Evolutionary conservation across 2,888 invertebrate species (phyloP).

Genomic region (Callyntrura guangdongensis): DNA sequence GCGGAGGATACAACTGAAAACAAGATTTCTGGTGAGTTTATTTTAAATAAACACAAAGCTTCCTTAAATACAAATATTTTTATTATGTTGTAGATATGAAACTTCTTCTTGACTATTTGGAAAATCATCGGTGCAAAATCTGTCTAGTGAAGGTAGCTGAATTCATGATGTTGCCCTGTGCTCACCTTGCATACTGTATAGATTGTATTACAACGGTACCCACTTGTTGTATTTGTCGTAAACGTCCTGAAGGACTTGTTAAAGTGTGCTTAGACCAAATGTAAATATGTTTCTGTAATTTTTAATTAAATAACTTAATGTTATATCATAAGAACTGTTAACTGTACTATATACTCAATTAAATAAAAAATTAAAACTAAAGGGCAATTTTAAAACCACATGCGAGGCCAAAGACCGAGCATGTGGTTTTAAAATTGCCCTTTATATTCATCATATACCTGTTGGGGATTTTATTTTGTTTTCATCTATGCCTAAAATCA

Average conservation of each 20-base stretch:
- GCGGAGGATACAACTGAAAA: neutral
- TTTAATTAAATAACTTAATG: too few species aligned
- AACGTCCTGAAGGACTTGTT: neutral
- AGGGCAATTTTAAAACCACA: too few species aligned
- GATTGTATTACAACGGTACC: slow-evolving; percentile 33
- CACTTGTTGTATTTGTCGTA: neutral
- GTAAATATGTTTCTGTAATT: too few species aligned
- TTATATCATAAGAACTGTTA: too few species aligned
- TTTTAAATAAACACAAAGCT: neutral
- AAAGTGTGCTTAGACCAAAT: too few species aligned
- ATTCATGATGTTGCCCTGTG: slow-evolving; percentile 20
- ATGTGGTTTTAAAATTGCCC: too few species aligned
- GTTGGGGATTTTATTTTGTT: too few species aligned
- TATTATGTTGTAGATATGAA: neutral
- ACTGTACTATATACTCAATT: too few species aligned
- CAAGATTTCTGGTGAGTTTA: neutral
- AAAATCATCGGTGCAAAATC: slow-evolving; percentile 37
- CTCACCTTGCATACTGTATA: slow-evolving; percentile 27
- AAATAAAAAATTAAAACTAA: too few species aligned
- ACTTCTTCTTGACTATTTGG: neutral
- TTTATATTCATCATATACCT: too few species aligned
- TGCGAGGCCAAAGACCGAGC: too few species aligned
- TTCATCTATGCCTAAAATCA: too few species aligned
- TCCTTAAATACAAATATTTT: neutral
- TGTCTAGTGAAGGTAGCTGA: slow-evolving; percentile 30